Evolutionary conservation across 2,797 vertebrate species (phyloP), one percentile per base, ranked within the genome.

Genomic region (Enteromius afrohamiltoni): DNA sequence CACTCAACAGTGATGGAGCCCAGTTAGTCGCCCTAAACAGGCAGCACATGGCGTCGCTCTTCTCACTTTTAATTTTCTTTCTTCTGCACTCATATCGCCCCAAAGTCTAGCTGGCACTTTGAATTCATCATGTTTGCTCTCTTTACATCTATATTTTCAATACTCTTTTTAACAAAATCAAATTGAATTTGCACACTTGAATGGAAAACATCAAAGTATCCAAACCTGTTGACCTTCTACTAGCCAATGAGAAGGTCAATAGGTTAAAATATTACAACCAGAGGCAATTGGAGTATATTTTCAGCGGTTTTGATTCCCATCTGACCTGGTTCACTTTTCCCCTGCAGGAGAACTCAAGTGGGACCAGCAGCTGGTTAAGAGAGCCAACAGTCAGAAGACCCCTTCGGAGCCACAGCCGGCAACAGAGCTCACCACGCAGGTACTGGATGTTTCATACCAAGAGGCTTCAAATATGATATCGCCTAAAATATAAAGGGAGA

Each of bases 381-480:
- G 91, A 87, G 23, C 87, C 94, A 80, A 58, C 83, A 88, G 83
- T 90, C 21, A 23, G 91, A 82, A 88, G 92, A 90, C 83, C 91
- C 88, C 85, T 87, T 86, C 80, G 94, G 93, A 92, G 88, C 68
- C 92, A 93, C 85, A 88, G 94, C 83, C 91, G 75, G 79, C 92
- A 92, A 77, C 92, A 89, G 2, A 93, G 93, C 89, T 86, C 93
- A 83, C 91, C 96, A 84, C 88, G 91, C 85, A 97, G 96, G 97
- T 98, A 86, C 73, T 4, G 75, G 45, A 68, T 23, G 6, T 31
- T 40, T 51, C 49, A 77, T 55, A 31, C 51, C 51, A 37, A 40
- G 6, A 9, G n/a, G 6, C 31, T 9, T 3, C 21, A 2, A 40
- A 75, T n/a, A 16, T 23, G 11, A 55, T 55, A 11, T 55, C 1